Conservation (phyloP, 2,888 invertebrate species). For the Smittia aterrima region DNA sequence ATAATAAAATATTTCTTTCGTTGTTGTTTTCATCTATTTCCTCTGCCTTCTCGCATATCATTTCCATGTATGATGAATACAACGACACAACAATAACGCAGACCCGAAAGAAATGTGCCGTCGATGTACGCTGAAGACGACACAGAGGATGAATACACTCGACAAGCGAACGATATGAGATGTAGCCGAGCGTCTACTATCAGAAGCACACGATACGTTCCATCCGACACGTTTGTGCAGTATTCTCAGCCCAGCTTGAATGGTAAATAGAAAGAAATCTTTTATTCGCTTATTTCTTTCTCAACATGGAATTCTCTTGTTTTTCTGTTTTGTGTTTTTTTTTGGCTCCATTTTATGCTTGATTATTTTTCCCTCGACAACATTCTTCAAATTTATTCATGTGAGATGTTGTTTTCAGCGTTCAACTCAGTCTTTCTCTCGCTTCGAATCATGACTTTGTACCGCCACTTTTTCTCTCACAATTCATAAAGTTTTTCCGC, state of each 20-base stretch:
- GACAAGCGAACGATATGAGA: constrained; percentile 46
- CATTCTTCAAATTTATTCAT: constrained; percentile 37
- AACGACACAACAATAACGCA: constrained; percentile 43
- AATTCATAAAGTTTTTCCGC: no score
- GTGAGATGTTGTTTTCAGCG: constrained; percentile 26
- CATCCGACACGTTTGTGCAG: constrained; percentile 55
- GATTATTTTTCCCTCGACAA: constrained; percentile 31
- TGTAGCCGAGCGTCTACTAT: constrained; percentile 47
- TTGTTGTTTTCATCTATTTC: background rate
- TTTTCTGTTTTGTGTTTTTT: background rate
- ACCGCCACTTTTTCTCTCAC: no score
- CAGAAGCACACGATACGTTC: constrained; percentile 48
- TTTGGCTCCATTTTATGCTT: constrained; percentile 32
- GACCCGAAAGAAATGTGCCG: constrained; percentile 54
- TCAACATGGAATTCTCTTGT: background rate
- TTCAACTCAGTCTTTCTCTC: background rate
- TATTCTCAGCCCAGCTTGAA: constrained; percentile 55
- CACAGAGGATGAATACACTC: constrained; percentile 45
- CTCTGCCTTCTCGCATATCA: background rate
- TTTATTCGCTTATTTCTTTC: background rate
- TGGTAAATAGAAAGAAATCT: constrained; percentile 47
- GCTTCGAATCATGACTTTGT: no score
- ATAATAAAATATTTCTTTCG: constrained; percentile 6
- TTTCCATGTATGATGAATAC: background rate
- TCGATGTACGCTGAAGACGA: constrained; percentile 56